Conservation (phyloP, 1,140 invertebrate species). For the Papilio machaon region DNA sequence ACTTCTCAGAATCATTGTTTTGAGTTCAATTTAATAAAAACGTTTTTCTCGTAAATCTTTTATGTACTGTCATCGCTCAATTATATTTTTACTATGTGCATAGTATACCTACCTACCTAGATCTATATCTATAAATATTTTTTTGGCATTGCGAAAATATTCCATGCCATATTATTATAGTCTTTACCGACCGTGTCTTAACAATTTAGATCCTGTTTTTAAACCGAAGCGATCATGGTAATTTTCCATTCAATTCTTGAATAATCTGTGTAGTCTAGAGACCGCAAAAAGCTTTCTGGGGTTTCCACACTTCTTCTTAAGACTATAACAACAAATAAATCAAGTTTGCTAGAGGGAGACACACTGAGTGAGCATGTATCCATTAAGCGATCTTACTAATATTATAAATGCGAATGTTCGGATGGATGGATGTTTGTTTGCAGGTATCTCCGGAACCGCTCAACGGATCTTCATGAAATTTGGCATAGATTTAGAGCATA, state of each 20-base stretch:
- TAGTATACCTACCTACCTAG: too few species aligned
- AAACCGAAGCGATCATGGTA: background rate
- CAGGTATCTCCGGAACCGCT: too few species aligned
- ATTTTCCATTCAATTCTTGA: slow-evolving; percentile 10
- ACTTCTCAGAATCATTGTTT: too few species aligned
- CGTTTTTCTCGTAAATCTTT: too few species aligned
- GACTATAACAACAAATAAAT: background rate
- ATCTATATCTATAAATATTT: background rate
- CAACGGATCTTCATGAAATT: too few species aligned
- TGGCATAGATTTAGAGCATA: too few species aligned
- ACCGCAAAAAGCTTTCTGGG: slow-evolving; percentile 14
- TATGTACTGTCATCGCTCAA: background rate
- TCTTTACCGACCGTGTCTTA: background rate
- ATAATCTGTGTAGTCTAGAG: background rate
- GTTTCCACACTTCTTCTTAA: slow-evolving; percentile 3
- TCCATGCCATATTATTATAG: background rate
- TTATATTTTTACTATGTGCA: background rate
- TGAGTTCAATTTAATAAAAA: too few species aligned
- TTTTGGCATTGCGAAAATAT: slow-evolving; percentile 7
- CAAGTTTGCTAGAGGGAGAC: background rate
- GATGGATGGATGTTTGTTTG: too few species aligned
- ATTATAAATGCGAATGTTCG: too few species aligned
- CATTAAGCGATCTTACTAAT: background rate
- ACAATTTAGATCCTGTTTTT: slow-evolving; percentile 8
- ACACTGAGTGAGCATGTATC: background rate